phyloP scores from a whole-genome alignment of 2,888 invertebrate genomes.

The Piscicola geometra region DNA sequence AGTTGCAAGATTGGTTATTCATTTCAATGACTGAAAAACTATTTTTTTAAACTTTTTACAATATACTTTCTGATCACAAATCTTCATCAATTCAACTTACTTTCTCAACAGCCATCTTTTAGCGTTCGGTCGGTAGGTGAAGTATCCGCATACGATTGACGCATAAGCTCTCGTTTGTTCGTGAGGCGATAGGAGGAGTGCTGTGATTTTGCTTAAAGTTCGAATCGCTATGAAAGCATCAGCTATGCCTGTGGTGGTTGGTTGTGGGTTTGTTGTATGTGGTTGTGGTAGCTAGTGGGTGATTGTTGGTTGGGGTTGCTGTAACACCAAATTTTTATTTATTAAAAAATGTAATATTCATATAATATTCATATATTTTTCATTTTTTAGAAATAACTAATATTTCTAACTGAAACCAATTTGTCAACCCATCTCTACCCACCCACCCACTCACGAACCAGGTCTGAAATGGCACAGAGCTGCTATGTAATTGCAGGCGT shows the following conservation, averaged over 20 bases:
- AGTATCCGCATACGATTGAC: slow-evolving; percentile 23
- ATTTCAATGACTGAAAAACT: no score
- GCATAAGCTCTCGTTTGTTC: slow-evolving; percentile 28
- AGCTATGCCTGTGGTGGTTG: slow-evolving; percentile 20
- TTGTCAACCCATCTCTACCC: not conserved
- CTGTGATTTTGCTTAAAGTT: not conserved
- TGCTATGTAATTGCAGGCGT: slow-evolving; percentile 30
- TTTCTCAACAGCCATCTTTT: slow-evolving; percentile 24
- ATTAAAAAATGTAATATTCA: no score
- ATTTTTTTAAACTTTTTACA: no score
- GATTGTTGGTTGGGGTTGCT: not conserved
- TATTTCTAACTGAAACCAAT: no score
- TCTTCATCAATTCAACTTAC: not conserved
- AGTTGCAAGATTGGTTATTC: no score
- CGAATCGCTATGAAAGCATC: slow-evolving; percentile 29
- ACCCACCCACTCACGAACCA: not conserved
- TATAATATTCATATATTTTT: no score
- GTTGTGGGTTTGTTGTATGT: not conserved
- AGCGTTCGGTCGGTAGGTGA: slow-evolving; percentile 7
- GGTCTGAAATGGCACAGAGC: slow-evolving; percentile 30
- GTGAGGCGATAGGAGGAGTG: not conserved
- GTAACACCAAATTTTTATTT: no score
- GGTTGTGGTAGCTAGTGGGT: not conserved
- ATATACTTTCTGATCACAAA: no score
- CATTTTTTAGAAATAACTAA: no score